Conservation (phyloP, 2,797 vertebrate species). For the Lophius americanus region DNA sequence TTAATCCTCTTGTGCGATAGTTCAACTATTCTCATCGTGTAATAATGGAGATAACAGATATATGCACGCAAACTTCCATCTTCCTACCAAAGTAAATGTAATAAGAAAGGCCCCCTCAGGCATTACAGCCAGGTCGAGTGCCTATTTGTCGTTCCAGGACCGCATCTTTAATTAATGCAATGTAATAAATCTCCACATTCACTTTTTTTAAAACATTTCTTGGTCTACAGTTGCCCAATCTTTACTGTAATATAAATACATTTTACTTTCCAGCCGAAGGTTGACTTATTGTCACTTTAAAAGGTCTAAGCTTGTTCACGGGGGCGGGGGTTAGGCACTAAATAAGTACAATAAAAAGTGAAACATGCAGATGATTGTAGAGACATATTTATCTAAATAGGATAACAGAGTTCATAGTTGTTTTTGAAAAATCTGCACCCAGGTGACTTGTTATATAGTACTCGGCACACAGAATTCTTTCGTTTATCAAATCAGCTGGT, state of each 20-base stretch:
- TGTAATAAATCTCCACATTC: slow-evolving; percentile 38
- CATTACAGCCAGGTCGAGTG: slow-evolving; percentile 7
- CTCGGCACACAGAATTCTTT: slow-evolving; percentile 7
- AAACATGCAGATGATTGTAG: slow-evolving; percentile 9
- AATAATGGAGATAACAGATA: slow-evolving; percentile 40
- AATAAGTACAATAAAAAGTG: not conserved
- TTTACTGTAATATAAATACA: slow-evolving; percentile 16
- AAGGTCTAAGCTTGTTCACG: slow-evolving; percentile 2
- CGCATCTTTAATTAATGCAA: slow-evolving; percentile 32
- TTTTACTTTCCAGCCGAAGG: slow-evolving; percentile 14
- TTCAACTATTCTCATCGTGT: not conserved
- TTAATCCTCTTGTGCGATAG: no score
- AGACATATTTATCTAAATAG: not conserved
- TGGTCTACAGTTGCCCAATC: slow-evolving; percentile 14
- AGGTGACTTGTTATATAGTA: slow-evolving; percentile 27
- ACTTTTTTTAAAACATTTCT: slow-evolving; percentile 26
- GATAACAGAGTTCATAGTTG: not conserved
- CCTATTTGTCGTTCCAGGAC: slow-evolving; percentile 17
- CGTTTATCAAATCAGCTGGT: slow-evolving; percentile 39
- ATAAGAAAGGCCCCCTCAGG: slow-evolving; percentile 12
- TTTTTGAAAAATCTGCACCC: slow-evolving; percentile 9
- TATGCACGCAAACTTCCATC: slow-evolving; percentile 1
- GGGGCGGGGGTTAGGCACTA: no score
- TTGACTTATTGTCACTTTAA: slow-evolving; percentile 11
- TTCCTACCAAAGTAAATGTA: no score